These are phyloP conservation scores for Bombus superbus DNA, from an alignment of 1,140 invertebrate species.

Conservation along the genomic window DNA sequence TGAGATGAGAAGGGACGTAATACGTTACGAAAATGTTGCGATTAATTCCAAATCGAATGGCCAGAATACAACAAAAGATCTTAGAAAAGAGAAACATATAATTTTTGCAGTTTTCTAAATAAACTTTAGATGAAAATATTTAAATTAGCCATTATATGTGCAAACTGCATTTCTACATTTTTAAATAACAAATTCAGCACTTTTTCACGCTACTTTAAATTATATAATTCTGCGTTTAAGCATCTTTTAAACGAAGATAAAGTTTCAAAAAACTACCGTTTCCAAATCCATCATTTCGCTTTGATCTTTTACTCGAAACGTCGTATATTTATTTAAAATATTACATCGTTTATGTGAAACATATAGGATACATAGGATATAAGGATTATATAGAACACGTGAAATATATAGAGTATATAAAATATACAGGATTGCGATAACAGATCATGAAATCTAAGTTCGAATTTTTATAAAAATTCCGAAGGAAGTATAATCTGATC, in stretches of 20 bases:
- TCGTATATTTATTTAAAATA: too few species aligned
- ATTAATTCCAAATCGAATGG: too few species aligned
- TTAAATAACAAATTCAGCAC: background rate
- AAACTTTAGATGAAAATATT: background rate
- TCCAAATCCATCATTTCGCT: background rate
- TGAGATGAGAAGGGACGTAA: too few species aligned
- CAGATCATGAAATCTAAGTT: background rate
- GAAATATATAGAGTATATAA: background rate
- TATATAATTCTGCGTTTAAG: background rate
- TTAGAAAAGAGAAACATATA: too few species aligned
- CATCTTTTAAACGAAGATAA: background rate
- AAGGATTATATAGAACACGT: too few species aligned
- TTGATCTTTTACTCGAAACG: too few species aligned
- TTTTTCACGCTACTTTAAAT: background rate
- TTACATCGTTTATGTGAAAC: too few species aligned
- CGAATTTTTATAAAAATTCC: background rate
- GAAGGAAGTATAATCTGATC: conserved; percentile 65
- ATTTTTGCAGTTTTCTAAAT: background rate
- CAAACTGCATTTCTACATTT: background rate
- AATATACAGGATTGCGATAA: background rate
- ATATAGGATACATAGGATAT: too few species aligned
- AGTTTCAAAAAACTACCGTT: background rate
- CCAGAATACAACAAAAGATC: too few species aligned
- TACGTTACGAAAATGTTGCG: too few species aligned
- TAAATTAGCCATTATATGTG: background rate